Conservation (phyloP, 2,888 invertebrate genomes). For the Athrips mouffetella region DNA sequence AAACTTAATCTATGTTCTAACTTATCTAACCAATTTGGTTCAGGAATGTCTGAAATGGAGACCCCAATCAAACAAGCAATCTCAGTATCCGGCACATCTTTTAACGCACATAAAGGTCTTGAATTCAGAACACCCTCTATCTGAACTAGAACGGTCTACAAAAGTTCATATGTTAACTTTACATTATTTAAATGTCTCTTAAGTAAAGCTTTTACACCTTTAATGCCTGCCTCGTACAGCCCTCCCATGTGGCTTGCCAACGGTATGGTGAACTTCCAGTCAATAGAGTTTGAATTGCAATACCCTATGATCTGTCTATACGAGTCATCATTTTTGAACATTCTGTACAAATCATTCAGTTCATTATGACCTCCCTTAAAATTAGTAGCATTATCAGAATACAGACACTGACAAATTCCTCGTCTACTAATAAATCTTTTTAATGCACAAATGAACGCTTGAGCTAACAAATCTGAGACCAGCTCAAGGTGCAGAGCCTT, state of each 20-base stretch:
- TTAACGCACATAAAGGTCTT: background rate
- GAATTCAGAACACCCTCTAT: background rate
- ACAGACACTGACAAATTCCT: constrained; percentile 19
- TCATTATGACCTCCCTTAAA: constrained; percentile 14
- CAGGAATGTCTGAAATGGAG: background rate
- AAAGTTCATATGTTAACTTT: background rate
- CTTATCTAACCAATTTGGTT: background rate
- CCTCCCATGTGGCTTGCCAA: background rate
- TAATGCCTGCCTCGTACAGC: no score
- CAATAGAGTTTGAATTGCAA: background rate
- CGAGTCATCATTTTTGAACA: background rate
- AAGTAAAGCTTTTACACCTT: background rate
- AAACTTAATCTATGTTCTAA: background rate
- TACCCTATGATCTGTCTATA: background rate
- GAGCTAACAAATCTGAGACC: constrained; percentile 26
- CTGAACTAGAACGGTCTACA: background rate
- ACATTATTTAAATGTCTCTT: background rate
- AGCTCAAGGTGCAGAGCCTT: constrained; percentile 28
- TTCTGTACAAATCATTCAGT: no score
- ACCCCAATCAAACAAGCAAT: background rate
- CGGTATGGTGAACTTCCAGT: background rate
- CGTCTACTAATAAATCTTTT: constrained; percentile 17
- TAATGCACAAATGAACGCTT: constrained; percentile 27
- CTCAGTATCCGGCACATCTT: background rate
- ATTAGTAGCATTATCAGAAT: constrained; percentile 27